Evolutionary conservation across 2,113 vertebrate genomes (phyloP), one percentile per base, ranked within the genome.

Genomic region (Otus sunia): DNA sequence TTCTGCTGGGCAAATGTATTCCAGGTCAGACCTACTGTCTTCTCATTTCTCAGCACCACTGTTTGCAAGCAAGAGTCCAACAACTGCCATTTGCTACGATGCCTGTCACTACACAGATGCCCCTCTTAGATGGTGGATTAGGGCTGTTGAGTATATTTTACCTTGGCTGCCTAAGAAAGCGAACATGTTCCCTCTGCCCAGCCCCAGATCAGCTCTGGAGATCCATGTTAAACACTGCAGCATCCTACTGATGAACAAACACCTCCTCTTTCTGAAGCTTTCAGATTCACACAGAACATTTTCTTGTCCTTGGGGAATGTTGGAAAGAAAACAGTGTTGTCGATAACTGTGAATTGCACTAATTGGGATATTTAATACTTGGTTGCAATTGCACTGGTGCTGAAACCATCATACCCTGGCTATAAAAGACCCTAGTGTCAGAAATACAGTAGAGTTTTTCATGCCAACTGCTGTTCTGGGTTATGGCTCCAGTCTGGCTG

Each of bases 401-500:
- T 94, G 95, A 91, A 96, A 94, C 95, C 84, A 8, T 80, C 50
- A 11, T 60, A n/a, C 41, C 58, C 81, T 11, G 68, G 37, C 81
- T 92, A 95, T 78, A 69, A 97, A 97, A 90, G 95, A 30, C 39
- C 74, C 58, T 15, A 96, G 96, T 97, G 96, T 97, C 36, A 50
- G 74, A 41, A 8, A 20, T 55, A 97, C 95, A 97, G 96, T 91
- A 80, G 91, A 17, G 86, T 23, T 89, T 30, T 96, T 96, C 69
- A 86, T 94, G 96, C 90, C 97, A 82, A 8, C 58, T 56, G 77
- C 84, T 95, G 90, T 86, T 81, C 52, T 32, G 92, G 88, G 71
- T 26, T 72, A 9, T 32, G 97, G 97, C 97, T 97, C 95, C 93
- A 96, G 94, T 73, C 97, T 96, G 96, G 97, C 97, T 97, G 92